Evolutionary conservation across 2,113 vertebrate genomes (phyloP).

Genomic region (Mionectes macconnelli): DNA sequence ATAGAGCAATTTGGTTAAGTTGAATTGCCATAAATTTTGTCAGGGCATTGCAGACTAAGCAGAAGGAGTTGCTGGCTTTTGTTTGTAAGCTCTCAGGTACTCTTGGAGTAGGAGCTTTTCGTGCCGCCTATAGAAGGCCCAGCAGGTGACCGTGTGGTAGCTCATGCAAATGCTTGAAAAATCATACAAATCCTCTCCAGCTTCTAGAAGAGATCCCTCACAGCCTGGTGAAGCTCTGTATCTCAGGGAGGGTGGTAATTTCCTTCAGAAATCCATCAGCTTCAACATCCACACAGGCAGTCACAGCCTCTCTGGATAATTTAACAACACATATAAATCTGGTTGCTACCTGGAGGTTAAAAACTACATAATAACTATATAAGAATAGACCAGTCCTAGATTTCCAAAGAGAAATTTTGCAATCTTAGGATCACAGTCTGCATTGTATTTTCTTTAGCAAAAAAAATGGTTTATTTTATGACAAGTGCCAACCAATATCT

Average conservation of each 20-base stretch:
- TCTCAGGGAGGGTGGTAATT: background rate
- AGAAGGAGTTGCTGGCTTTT: background rate
- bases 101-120: background rate
- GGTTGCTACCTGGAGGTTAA: background rate
- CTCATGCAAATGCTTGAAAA: background rate
- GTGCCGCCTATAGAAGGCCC: background rate
- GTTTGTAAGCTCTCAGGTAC: background rate
- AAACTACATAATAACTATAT: background rate
- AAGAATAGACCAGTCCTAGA: background rate
- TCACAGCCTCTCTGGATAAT: background rate
- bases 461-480: background rate
- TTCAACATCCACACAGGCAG: background rate
- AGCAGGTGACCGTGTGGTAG: background rate
- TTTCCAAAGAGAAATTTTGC: background rate
- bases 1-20: background rate
- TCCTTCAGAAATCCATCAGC: background rate
- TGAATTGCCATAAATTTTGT: background rate
- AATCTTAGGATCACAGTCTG: background rate
- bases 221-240: background rate
- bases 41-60: background rate
- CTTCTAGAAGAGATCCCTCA: background rate
- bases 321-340: background rate
- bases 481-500: background rate
- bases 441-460: background rate
- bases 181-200: background rate